Conservation (phyloP, 2,113 vertebrate species). For the Dasypus novemcinctus region DNA sequence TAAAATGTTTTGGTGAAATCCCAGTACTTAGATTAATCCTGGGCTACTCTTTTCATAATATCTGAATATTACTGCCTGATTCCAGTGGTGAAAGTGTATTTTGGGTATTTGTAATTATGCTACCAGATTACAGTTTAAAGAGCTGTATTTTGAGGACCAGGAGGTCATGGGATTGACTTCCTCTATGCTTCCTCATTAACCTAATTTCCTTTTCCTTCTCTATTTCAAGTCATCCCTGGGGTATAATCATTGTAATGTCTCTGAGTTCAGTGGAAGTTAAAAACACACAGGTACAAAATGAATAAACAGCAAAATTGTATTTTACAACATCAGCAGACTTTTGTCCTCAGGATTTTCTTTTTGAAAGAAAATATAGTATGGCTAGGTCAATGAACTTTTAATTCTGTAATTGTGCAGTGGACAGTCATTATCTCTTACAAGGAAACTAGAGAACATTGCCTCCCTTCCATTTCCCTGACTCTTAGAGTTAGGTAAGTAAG, state of each 20-base stretch:
- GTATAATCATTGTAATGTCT: conserved; percentile 49
- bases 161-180: not conserved
- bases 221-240: not conserved
- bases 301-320: conserved; percentile 27
- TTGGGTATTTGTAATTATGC: not conserved
- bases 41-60: not conserved
- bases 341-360: not conserved
- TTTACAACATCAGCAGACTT: conserved; percentile 14
- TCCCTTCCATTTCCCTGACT: not conserved
- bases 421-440: not conserved
- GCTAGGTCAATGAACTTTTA: conserved; percentile 6
- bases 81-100: not conserved
- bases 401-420: not conserved
- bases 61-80: not conserved
- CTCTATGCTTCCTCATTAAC: conserved; percentile 50
- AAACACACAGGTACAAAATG: conserved; percentile 30
- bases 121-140: conserved; percentile 36
- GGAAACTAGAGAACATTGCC: not conserved
- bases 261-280: conserved; percentile 33
- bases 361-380: not conserved
- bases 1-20: not conserved
- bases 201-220: not conserved
- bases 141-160: not conserved
- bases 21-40: not conserved
- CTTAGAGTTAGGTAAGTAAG: not conserved